A percentile compares a stretch with the other conserved stretches of the same genome.
Evolutionary conservation across 2,888 invertebrate genomes (phyloP).

Genomic region (Agelastica alni): DNA sequence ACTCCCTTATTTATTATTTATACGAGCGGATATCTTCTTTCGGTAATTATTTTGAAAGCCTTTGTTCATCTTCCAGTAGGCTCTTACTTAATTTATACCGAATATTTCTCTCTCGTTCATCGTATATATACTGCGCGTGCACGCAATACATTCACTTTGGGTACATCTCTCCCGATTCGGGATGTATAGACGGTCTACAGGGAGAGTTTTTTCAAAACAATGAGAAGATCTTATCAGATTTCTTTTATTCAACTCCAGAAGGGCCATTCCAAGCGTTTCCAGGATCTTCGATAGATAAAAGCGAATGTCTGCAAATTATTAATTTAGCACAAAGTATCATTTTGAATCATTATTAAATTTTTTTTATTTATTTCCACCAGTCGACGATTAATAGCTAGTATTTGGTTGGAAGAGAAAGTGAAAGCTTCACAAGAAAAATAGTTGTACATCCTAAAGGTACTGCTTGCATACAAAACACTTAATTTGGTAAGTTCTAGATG

Average conservation of each 20-base stretch:
- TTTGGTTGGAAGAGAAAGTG: too few relatives aligned
- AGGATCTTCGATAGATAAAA: too few relatives aligned
- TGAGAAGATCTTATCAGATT: slow-evolving; percentile 3
- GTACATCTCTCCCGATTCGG: background rate
- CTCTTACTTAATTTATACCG: slow-evolving; percentile 47
- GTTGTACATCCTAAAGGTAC: too few relatives aligned
- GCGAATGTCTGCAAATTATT: too few relatives aligned
- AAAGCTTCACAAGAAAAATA: too few relatives aligned
- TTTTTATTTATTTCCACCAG: too few relatives aligned
- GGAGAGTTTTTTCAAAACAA: slow-evolving; percentile 13
- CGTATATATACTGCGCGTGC: slow-evolving; percentile 32
- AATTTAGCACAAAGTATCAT: too few relatives aligned
- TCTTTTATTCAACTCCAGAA: background rate
- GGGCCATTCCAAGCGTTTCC: too few relatives aligned
- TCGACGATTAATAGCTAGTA: too few relatives aligned
- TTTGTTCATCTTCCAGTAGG: slow-evolving; percentile 44
- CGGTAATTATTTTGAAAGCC: slow-evolving; percentile 52
- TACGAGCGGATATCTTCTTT: slow-evolving; percentile 45
- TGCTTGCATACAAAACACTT: too few relatives aligned
- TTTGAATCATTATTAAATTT: too few relatives aligned
- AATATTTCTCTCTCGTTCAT: slow-evolving; percentile 27
- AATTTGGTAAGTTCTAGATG: too few relatives aligned
- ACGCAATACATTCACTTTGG: slow-evolving; percentile 20
- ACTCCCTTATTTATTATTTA: slow-evolving; percentile 51
- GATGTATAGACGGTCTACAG: slow-evolving; percentile 5